These are phyloP conservation scores for Lasioglossum pauxillum DNA, from an alignment of 2,888 invertebrate genomes.

Conservation along the genomic window DNA sequence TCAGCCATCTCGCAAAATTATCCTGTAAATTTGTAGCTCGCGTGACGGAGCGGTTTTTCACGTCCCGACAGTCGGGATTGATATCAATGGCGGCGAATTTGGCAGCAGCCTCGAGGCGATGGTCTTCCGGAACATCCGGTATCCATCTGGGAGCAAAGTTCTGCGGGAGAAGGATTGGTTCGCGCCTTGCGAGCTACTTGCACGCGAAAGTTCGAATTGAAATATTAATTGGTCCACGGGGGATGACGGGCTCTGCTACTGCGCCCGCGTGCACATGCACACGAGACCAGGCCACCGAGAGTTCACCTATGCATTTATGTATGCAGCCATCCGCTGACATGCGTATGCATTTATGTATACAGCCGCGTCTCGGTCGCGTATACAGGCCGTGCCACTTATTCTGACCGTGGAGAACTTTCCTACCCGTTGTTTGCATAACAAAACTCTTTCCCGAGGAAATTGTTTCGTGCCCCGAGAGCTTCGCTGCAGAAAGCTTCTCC, in stretches of 20 bases:
- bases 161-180: slow-evolving; percentile 31
- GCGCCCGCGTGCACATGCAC: background rate
- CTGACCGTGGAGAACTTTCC: slow-evolving; percentile 53
- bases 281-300: slow-evolving; percentile 4
- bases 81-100: slow-evolving; percentile 2
- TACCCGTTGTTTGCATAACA: slow-evolving; percentile 57
- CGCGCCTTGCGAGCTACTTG: slow-evolving; percentile 50
- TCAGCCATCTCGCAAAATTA: too few species aligned
- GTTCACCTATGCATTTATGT: slow-evolving; percentile 57
- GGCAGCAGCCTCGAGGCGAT: background rate
- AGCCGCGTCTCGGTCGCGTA: slow-evolving; percentile 18
- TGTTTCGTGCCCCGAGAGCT: slow-evolving; percentile 26
- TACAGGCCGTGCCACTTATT: slow-evolving; percentile 57
- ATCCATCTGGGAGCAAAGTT: slow-evolving; percentile 18
- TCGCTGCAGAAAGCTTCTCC: background rate
- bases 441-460: slow-evolving; percentile 46
- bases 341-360: slow-evolving; percentile 63
- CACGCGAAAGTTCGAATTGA: slow-evolving; percentile 77
- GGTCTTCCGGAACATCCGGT: slow-evolving; percentile 11
- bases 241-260: background rate
- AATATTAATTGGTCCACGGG: slow-evolving; percentile 79
- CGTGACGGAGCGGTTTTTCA: background rate
- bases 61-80: background rate
- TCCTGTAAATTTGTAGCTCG: background rate
- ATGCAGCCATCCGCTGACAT: slow-evolving; percentile 50